Conservation (phyloP, 2,888 invertebrate genomes). For the Nymphalis urticae region DNA sequence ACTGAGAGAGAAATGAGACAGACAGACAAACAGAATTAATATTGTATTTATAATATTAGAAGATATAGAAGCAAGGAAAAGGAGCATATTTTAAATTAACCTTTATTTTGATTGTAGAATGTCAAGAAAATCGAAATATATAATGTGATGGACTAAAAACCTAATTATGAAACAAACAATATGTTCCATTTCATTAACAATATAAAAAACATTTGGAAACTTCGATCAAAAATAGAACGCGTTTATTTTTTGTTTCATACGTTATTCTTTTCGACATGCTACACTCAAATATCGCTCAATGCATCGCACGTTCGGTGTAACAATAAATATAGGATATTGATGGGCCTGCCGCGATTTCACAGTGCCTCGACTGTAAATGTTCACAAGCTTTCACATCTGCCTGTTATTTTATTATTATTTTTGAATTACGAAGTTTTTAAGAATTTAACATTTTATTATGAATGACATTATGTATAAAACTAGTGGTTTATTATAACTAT, state of each 20-base stretch:
- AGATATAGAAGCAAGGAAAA: no score
- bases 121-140: no score
- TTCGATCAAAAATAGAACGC: conserved; percentile 4
- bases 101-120: no score
- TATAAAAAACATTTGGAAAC: background rate
- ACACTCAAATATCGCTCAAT: conserved; percentile 27
- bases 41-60: no score
- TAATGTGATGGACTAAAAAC: no score
- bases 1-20: no score
- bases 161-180: background rate
- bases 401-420: conserved; percentile 18
- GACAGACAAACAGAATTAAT: no score
- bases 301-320: conserved; percentile 26
- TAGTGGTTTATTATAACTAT: no score
- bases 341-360: conserved; percentile 25
- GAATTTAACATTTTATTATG: background rate
- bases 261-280: conserved; percentile 19
- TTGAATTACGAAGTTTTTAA: conserved; percentile 9
- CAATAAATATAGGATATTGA: conserved; percentile 30
- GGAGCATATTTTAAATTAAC: no score
- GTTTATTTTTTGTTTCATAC: conserved; percentile 5
- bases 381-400: conserved; percentile 12
- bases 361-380: conserved; percentile 18
- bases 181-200: background rate
- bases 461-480: no score